phyloP scores from a whole-genome alignment of 23 tunicate species.

The Halocynthia aurantium region DNA sequence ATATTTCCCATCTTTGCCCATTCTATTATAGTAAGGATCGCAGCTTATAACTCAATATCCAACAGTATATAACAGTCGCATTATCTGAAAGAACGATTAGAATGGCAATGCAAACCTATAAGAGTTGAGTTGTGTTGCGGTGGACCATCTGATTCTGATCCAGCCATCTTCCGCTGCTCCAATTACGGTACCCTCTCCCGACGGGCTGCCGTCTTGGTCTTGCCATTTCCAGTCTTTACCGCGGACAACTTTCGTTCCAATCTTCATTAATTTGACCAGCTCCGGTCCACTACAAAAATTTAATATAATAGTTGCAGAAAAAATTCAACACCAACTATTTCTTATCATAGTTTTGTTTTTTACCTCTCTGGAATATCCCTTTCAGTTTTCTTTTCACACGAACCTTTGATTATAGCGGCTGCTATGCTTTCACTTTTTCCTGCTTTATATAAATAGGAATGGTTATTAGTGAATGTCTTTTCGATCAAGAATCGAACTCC shows the following conservation, averaged over 20 bases:
- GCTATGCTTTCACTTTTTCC: no score
- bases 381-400: no score
- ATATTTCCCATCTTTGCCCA: conserved; percentile 75
- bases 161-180: conserved; percentile 83
- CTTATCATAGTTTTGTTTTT: no score
- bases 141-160: conserved; percentile 68
- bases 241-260: conserved; percentile 63
- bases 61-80: not conserved
- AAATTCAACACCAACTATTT: no score
- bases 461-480: no score
- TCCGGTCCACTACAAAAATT: conserved; percentile 31
- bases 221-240: conserved; percentile 89
- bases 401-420: no score
- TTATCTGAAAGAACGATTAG: not conserved
- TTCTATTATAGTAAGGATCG: conserved; percentile 16
- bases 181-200: conserved; percentile 40
- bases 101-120: conserved; percentile 45
- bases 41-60: not conserved
- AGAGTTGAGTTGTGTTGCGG: conserved; percentile 51
- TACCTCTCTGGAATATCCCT: no score
- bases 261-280: conserved; percentile 33
- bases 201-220: conserved; percentile 59
- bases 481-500: no score
- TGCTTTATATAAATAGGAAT: no score
- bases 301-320: no score